Percentiles rank a stretch among this genome's conserved stretches.
Evolutionary conservation across 1,140 invertebrate genomes (phyloP).

Genomic region (Zaprionus davidi): DNA sequence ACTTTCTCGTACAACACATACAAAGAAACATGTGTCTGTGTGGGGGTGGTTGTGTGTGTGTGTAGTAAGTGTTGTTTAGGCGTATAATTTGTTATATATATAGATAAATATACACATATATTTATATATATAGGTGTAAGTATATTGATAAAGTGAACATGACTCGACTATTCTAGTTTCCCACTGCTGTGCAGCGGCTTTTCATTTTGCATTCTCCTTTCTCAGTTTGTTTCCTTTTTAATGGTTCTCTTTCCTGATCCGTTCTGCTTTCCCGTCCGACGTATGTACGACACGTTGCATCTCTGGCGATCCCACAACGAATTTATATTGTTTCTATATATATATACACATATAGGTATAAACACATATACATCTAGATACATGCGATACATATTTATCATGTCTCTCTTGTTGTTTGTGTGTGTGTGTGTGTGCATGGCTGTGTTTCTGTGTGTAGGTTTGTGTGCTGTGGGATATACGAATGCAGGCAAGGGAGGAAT

Average conservation of each 20-base stretch:
- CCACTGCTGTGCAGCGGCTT: constrained; percentile 17
- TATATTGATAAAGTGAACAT: constrained; percentile 37
- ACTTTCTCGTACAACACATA: constrained; percentile 63
- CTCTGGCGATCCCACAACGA: neutral
- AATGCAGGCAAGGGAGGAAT: neutral
- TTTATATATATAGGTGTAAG: constrained; percentile 20
- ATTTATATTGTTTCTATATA: neutral
- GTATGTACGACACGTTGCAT: neutral
- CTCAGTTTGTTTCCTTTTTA: neutral
- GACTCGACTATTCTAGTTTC: constrained; percentile 41
- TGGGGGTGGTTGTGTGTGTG: constrained; percentile 22
- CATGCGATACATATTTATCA: constrained; percentile 7
- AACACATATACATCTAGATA: neutral
- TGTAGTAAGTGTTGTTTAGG: constrained; percentile 21
- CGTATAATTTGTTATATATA: constrained; percentile 13
- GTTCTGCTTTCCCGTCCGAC: neutral
- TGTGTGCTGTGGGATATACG: constrained; percentile 3
- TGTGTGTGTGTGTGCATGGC: neutral
- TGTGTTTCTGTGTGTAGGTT: too few relatives aligned
- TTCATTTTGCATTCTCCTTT: neutral
- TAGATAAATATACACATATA: constrained; percentile 19
- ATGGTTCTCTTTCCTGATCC: neutral
- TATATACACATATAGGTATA: constrained; percentile 11
- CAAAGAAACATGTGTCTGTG: constrained; percentile 47
- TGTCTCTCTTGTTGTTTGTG: neutral